phyloP scores from a whole-genome alignment of 2,888 invertebrate genomes.

The Torymus tubicola region DNA sequence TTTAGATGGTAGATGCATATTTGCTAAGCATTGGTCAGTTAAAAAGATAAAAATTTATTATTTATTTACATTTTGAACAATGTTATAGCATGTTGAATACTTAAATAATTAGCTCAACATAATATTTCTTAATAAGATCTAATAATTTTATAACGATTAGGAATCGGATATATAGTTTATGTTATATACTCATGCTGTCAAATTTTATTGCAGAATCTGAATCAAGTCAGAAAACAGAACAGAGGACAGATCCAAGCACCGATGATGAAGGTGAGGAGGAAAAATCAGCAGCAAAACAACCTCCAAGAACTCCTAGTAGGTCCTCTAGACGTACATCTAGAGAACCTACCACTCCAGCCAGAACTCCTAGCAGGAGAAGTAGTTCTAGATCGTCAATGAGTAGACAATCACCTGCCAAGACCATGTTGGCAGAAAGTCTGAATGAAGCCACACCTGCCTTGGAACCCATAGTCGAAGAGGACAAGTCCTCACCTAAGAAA shows the following conservation, averaged over 20 bases:
- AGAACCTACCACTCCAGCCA: constrained; percentile 58
- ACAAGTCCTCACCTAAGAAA: constrained; percentile 43
- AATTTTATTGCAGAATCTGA: constrained; percentile 33
- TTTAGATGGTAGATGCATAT: too few relatives aligned
- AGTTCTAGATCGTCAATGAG: constrained; percentile 53
- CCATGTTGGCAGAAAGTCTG: constrained; percentile 54
- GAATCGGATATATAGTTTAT: too few relatives aligned
- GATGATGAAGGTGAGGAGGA: constrained; percentile 62
- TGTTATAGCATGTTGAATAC: too few relatives aligned
- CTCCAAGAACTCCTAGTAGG: constrained; percentile 68
- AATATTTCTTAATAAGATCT: too few relatives aligned
- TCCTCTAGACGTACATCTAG: constrained; percentile 67
- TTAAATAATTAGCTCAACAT: too few relatives aligned
- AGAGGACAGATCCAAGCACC: constrained; percentile 38
- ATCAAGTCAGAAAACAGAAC: constrained; percentile 39
- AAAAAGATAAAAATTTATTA: too few relatives aligned
- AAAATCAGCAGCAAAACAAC: constrained; percentile 62
- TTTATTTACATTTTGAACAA: too few relatives aligned
- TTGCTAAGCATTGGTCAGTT: too few relatives aligned
- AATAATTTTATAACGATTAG: too few relatives aligned
- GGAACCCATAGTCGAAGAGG: constrained; percentile 55
- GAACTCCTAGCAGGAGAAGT: constrained; percentile 61
- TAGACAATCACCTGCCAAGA: constrained; percentile 61
- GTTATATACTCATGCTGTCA: background rate
- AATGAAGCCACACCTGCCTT: constrained; percentile 40